Base-by-base conservation (phyloP, 92 coral and sea anemone species). In the Epizoanthus ramosus region DNA sequence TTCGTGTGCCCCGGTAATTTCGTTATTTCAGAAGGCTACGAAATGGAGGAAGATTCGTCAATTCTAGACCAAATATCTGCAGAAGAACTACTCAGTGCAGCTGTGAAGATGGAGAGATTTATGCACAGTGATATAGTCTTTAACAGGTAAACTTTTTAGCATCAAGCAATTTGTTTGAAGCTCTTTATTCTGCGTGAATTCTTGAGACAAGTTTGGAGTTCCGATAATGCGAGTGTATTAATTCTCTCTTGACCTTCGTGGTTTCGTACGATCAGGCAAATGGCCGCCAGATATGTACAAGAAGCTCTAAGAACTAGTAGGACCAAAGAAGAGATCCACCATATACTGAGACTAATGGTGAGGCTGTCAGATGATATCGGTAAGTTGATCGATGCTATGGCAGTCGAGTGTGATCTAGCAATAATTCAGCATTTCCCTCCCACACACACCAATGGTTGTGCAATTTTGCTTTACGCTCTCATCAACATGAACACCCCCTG, bases 121-220 rank as follows among this genome's bases (percentile, higher is more conserved):
- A 92, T 97, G 98, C 87, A 92, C 74, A 97, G 99, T 82, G 99
- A 97, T 86, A 95, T 94, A 52, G 95, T 97, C 10, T 95, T 94
- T 63, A 97, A 97, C 87, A 91, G 99, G 99, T 97, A 82, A 87
- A 87, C 41, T 43, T 47, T 28, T 69, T 45, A 66, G 76, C 57
- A 15, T 59, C 6, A n/a, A 43, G 18, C 15, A 75, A 66, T 15
- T 61, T 18, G 77, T 63, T 67, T 84, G 60, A 35, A 52, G 18
- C 57, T 22, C 3, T 56, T 71, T 79, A 15, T 88, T 16, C 64
- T 41, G 31, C 47, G 21, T 15, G 68, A 22, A 43, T 63, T 28
- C 71, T 15, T 59, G 73, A 37, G 58, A 58, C 52, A 37, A 75
- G 82, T 43, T 16, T 6, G 69, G 5, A 52, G 68, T 82, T 41